These are phyloP conservation scores for Ictidomys tridecemlineatus DNA, from an alignment of 2,113 vertebrate species.

Conservation along the genomic window DNA sequence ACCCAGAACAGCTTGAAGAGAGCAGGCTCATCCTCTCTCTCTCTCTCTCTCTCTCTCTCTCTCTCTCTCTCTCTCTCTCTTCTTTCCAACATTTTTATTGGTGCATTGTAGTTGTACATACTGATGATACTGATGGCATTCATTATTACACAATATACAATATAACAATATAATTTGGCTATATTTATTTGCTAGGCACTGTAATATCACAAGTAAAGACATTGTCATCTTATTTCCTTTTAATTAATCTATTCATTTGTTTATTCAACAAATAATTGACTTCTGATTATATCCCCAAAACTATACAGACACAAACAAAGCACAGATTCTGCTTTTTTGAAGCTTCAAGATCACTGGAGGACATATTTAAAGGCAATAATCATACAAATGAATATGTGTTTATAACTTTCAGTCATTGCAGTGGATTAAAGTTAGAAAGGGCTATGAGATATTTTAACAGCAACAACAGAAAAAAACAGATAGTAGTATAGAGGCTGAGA, in stretches of 20 bases:
- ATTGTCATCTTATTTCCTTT: background rate
- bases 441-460: background rate
- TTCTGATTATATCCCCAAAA: background rate
- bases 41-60: too few relatives aligned
- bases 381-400: background rate
- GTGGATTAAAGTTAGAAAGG: constrained; percentile 4
- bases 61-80: too few relatives aligned
- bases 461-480: background rate
- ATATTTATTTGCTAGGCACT: background rate
- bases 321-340: background rate
- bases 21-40: background rate
- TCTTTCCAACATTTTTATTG: too few relatives aligned
- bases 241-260: background rate
- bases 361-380: constrained; percentile 18
- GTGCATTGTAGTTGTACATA: too few relatives aligned
- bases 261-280: background rate
- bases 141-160: too few relatives aligned
- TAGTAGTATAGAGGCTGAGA: background rate
- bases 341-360: background rate
- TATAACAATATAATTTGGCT: too few relatives aligned
- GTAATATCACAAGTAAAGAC: background rate
- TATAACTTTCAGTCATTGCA: background rate
- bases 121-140: too few relatives aligned
- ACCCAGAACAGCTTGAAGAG: background rate
- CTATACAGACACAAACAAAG: background rate